phyloP scores from a whole-genome alignment of 2,888 invertebrate genomes.

The Elegia similella region DNA sequence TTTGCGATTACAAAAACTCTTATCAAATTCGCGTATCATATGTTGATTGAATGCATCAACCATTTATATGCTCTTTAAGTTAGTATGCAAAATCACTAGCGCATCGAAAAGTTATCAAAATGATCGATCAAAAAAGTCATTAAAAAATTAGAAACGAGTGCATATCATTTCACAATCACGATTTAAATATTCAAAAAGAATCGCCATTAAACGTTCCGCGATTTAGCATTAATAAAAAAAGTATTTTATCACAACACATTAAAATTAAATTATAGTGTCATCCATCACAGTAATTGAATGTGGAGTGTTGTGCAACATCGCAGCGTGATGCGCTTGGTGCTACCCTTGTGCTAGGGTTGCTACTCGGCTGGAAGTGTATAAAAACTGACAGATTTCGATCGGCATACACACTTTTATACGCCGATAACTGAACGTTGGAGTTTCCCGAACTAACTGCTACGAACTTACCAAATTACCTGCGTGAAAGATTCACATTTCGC shows the following conservation, averaged over 20 bases:
- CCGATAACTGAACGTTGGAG: too few species aligned
- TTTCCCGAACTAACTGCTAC: too few species aligned
- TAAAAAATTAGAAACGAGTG: conserved; percentile 29
- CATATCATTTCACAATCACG: conserved; percentile 46
- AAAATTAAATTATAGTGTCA: conserved; percentile 73
- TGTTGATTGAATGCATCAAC: neutral
- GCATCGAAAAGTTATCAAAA: conserved; percentile 28
- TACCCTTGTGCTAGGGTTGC: conserved; percentile 19
- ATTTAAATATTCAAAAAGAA: conserved; percentile 39
- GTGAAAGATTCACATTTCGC: too few species aligned
- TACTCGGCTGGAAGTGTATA: neutral
- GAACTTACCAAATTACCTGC: too few species aligned
- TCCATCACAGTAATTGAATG: conserved; percentile 78
- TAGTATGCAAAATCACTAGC: conserved; percentile 4
- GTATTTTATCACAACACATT: conserved; percentile 76
- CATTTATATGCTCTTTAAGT: neutral
- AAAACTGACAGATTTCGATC: neutral
- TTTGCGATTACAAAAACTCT: too few species aligned
- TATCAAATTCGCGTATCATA: too few species aligned
- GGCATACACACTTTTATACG: too few species aligned
- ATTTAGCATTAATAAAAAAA: conserved; percentile 48
- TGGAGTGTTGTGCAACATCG: conserved; percentile 30
- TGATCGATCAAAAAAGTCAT: conserved; percentile 38
- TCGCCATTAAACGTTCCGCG: conserved; percentile 38
- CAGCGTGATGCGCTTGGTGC: conserved; percentile 17